These are phyloP conservation scores for Oreotrochilus melanogaster DNA, from an alignment of 2,113 vertebrate genomes.

Conservation along the genomic window DNA sequence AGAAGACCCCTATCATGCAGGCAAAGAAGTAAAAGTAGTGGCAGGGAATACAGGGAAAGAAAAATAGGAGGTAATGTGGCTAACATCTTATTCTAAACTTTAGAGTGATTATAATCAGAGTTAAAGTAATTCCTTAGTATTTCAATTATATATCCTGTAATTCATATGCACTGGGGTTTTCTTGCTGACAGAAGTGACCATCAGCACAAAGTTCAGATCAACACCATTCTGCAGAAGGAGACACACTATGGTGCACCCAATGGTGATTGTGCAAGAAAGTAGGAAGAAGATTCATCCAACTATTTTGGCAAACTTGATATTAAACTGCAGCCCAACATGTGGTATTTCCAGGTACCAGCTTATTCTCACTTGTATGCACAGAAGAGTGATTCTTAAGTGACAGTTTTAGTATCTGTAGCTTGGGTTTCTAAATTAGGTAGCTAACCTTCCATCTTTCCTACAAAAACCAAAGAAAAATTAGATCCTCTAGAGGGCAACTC, in stretches of 20 bases:
- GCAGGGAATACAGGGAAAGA: background rate
- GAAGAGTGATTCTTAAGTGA: background rate
- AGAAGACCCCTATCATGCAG: background rate
- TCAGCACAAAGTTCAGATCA: background rate
- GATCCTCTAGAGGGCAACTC: background rate
- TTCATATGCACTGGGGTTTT: background rate
- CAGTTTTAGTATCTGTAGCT: background rate
- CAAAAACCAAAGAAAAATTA: background rate
- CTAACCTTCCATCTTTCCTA: background rate
- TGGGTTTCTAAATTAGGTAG: background rate
- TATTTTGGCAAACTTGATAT: background rate
- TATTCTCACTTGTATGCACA: background rate
- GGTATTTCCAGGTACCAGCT: background rate
- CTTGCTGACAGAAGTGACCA: background rate
- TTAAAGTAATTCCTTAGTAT: background rate
- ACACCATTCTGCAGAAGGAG: background rate
- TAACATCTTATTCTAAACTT: background rate
- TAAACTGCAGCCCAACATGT: background rate
- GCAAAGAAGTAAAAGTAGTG: background rate
- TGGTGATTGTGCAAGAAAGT: rapidly evolving
- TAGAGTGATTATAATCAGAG: background rate
- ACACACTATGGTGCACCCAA: no score
- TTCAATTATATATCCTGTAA: background rate
- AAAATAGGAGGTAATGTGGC: background rate
- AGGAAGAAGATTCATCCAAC: background rate